phyloP scores from a whole-genome alignment of 2,888 invertebrate species.

The Acanthosepion pharaonis region DNA sequence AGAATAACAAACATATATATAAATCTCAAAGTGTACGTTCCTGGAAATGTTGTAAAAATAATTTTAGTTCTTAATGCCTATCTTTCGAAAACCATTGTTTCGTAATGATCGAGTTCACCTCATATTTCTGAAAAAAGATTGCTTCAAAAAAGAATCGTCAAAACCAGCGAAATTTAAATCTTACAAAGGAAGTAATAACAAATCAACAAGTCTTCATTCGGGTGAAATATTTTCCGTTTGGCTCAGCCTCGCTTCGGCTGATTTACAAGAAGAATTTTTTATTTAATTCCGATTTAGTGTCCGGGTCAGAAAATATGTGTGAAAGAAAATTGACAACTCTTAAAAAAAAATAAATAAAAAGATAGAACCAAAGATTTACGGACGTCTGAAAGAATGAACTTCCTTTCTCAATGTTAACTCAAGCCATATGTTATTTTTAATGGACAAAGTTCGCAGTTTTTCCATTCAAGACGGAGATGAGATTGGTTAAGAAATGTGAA shows the following conservation, averaged over 20 bases:
- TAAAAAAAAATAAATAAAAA: neutral
- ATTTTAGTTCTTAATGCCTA: too few species aligned
- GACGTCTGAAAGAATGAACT: neutral
- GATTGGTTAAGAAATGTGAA: neutral
- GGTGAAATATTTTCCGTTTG: neutral
- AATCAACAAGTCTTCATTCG: neutral
- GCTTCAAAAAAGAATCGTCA: neutral
- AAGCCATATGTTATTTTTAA: slow-evolving; percentile 33
- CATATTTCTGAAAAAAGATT: neutral
- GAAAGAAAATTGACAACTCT: neutral
- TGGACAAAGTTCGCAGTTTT: neutral
- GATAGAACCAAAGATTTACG: neutral
- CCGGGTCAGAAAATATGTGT: neutral
- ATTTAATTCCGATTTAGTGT: neutral
- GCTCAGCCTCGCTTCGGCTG: neutral
- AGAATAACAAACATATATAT: too few species aligned
- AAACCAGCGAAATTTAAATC: neutral
- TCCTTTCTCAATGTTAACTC: neutral
- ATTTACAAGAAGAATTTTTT: neutral
- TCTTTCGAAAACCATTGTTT: neutral
- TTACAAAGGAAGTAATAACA: neutral
- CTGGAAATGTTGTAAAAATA: too few species aligned
- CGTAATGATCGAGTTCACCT: neutral
- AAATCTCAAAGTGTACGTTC: too few species aligned
- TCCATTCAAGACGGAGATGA: neutral